These are phyloP conservation scores for Manduca sexta DNA, from an alignment of 1,140 invertebrate species.

Conservation along the genomic window DNA sequence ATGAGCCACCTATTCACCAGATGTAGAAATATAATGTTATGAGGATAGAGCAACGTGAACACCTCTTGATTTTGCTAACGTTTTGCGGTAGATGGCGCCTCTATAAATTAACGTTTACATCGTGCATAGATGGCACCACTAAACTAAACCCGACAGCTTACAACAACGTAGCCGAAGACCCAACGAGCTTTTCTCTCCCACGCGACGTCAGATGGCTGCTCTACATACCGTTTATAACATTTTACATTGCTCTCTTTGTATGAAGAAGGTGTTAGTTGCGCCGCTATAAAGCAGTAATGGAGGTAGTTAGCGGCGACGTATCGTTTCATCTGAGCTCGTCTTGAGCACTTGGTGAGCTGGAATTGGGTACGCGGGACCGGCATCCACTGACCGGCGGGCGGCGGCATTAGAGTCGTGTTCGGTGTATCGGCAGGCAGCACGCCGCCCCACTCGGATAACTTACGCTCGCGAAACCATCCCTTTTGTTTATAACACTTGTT, in stretches of 20 bases:
- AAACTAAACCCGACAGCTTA: not conserved
- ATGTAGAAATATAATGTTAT: too few relatives aligned
- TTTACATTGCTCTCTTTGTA: slow-evolving; percentile 9
- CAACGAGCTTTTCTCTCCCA: slow-evolving; percentile 24
- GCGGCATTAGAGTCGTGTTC: slow-evolving; percentile 60
- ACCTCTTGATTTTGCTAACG: too few relatives aligned
- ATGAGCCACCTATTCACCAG: too few relatives aligned
- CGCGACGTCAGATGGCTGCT: not conserved
- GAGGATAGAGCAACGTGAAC: too few relatives aligned
- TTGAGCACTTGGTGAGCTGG: slow-evolving; percentile 20
- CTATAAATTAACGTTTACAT: too few relatives aligned
- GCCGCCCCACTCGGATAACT: slow-evolving; percentile 32
- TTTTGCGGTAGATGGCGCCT: too few relatives aligned
- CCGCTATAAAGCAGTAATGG: slow-evolving; percentile 5
- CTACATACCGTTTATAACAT: not conserved
- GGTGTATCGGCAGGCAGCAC: slow-evolving; percentile 57
- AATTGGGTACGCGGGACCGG: slow-evolving; percentile 31
- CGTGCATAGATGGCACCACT: slow-evolving; percentile 11
- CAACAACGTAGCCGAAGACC: slow-evolving; percentile 3
- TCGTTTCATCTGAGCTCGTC: not conserved
- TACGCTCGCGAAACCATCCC: slow-evolving; percentile 50
- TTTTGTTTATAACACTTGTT: slow-evolving; percentile 66
- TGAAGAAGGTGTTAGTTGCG: not conserved
- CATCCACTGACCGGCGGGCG: slow-evolving; percentile 34
- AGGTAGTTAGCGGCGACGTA: not conserved